Evolutionary conservation across 1,140 invertebrate species (phyloP).

Genomic region (Tyrophagus putrescentiae): DNA sequence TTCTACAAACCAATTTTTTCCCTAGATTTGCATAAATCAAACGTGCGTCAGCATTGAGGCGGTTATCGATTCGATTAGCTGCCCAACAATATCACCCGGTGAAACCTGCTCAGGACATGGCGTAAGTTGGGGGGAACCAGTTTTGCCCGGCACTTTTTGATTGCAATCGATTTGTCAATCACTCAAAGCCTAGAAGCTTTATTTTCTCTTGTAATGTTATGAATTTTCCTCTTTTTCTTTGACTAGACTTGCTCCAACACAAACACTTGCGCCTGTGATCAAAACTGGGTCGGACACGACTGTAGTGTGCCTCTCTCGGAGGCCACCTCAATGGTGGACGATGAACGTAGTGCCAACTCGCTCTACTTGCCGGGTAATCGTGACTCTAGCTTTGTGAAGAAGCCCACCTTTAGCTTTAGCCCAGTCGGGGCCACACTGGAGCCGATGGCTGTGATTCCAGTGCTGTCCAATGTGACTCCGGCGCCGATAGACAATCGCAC

Average conservation of each 20-base stretch:
- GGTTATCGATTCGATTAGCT: conserved; percentile 63
- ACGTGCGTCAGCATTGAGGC: conserved; percentile 68
- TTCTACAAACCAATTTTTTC: conserved; percentile 6
- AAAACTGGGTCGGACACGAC: conserved; percentile 71
- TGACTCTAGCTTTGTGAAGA: not conserved
- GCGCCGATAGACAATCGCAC: not conserved
- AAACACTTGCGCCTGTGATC: conserved; percentile 76
- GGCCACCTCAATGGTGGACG: conserved; percentile 22
- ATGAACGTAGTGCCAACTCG: conserved; percentile 11
- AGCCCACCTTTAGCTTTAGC: too few species aligned
- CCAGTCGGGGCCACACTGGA: too few species aligned
- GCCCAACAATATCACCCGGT: conserved; percentile 73
- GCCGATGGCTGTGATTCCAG: not conserved
- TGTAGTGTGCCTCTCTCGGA: conserved; percentile 55
- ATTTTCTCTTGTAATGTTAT: not conserved
- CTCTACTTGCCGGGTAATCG: not conserved
- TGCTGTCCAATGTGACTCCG: not conserved
- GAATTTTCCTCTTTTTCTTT: not conserved
- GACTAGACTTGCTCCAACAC: conserved; percentile 75
- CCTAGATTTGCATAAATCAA: conserved; percentile 76
- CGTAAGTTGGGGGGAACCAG: conserved; percentile 42
- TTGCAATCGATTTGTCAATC: too few species aligned
- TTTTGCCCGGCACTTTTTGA: not conserved
- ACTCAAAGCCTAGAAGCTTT: too few species aligned
- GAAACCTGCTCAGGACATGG: conserved; percentile 82